Percentiles rank a stretch among this genome's conserved stretches.
These are phyloP conservation scores for Vandiemenella viatica DNA, from an alignment of 2,888 invertebrate genomes.

Conservation along the genomic window DNA sequence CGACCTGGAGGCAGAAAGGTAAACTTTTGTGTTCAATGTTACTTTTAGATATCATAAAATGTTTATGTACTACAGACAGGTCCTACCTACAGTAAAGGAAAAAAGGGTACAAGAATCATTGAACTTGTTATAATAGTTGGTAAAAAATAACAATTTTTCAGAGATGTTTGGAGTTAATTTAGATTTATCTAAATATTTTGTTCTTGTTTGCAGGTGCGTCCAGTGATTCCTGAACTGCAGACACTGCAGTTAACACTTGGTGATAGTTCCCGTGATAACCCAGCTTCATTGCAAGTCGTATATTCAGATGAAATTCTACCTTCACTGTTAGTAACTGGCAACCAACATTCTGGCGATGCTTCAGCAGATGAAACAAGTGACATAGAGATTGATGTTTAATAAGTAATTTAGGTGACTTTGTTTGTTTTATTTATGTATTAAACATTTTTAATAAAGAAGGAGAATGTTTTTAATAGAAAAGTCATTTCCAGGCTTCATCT, in stretches of 20 bases:
- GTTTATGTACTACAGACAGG: neutral
- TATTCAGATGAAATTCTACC: slow-evolving; percentile 30
- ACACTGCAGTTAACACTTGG: slow-evolving; percentile 38
- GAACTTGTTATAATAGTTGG: no score
- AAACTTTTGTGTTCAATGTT: slow-evolving; percentile 14
- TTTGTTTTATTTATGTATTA: no score
- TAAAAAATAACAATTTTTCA: no score
- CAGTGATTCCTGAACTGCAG: slow-evolving; percentile 50
- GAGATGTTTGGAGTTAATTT: slow-evolving; percentile 3
- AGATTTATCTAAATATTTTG: neutral
- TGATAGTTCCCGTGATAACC: neutral
- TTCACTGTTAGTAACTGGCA: slow-evolving; percentile 30
- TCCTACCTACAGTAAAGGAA: no score
- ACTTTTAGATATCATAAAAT: neutral
- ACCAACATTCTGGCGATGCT: slow-evolving; percentile 29
- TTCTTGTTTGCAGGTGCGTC: slow-evolving; percentile 37
- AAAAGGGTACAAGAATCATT: no score
- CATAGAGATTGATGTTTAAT: slow-evolving; percentile 28
- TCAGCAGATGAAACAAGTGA: slow-evolving; percentile 30
- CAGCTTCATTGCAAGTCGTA: slow-evolving; percentile 28
- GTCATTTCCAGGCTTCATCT: no score
- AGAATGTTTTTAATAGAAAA: no score
- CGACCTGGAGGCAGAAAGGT: slow-evolving; percentile 68
- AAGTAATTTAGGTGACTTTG: no score
- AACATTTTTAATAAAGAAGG: no score